Evolutionary conservation across 2,797 vertebrate genomes (phyloP), one percentile per base, ranked within the genome.

Genomic region (Amazona ochrocephala): DNA sequence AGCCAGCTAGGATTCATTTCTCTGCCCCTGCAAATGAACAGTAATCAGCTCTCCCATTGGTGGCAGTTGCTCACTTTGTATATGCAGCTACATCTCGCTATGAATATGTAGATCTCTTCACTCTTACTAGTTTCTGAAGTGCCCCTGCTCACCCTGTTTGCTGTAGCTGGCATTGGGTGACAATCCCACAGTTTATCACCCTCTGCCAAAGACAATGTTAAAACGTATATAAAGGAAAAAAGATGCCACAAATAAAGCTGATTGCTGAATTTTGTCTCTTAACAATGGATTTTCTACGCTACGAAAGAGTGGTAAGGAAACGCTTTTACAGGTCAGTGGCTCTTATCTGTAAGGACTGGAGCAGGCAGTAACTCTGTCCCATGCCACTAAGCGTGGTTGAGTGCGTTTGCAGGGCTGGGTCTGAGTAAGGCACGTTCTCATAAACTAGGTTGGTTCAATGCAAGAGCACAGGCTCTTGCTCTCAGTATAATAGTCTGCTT

Each of bases 1-100:
- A 75, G 42, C 78, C 88, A 85, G 73, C 92, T 87, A 89, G 78
- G 72, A 78, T 41, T 94, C 34, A 42, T 92, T 95, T 90, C 65
- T 94, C n/a, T 89, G n/a, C 54, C 48, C 18, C 41, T 66, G 45
- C 50, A 91, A 61, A 70, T 68, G 72, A 89, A 72, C 50, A 78
- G n/a, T 44, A 82, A 84, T 88, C 93, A 89, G 65, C n/a, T 89
- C 1, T 0, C 47, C 58, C 84, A 78, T 81, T 89, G 94, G 66
- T 78, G 78, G 75, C 15, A 5, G 65, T 83, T 65, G 58, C 73
- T 94, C 20, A 6, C 44, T 87, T 44, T 90, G 42, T 53, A 7
- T 82, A 45, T 72, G 86, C 86, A 71, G 39, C 56, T 83, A 77
- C 0, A 61, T 84, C 30, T 70, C 83, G 50, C 68, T 83, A 89